A percentile compares a stretch with the other conserved stretches of the same genome.
Evolutionary conservation across 2,888 invertebrate species (phyloP).

Genomic region (Patella caerulea): DNA sequence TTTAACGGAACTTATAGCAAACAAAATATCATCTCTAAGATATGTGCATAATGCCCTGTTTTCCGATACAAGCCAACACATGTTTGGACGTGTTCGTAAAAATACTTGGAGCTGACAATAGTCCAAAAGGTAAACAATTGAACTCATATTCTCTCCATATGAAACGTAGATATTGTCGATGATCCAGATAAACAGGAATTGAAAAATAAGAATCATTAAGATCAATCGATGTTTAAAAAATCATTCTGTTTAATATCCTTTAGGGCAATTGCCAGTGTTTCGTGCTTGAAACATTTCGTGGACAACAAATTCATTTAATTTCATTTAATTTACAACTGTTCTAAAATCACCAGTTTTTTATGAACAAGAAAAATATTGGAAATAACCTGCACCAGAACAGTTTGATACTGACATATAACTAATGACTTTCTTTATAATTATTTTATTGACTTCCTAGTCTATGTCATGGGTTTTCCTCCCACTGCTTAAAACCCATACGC

Average conservation of each 20-base stretch:
- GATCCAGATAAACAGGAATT: not conserved
- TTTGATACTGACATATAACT: not conserved
- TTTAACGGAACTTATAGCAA: not conserved
- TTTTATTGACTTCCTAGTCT: not conserved
- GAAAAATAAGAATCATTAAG: not conserved
- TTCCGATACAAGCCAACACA: not conserved
- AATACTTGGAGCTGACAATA: not conserved
- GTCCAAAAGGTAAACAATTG: not conserved
- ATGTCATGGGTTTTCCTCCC: too few relatives aligned
- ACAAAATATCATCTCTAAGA: not conserved
- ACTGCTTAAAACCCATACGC: too few relatives aligned
- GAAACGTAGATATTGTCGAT: too few relatives aligned
- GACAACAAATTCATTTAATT: not conserved
- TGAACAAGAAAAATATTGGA: not conserved
- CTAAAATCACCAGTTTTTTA: not conserved
- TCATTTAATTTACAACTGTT: not conserved
- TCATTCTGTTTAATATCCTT: not conserved
- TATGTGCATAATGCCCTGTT: not conserved
- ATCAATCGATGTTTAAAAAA: not conserved
- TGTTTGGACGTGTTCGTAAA: not conserved
- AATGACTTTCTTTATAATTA: not conserved
- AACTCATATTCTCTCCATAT: too few relatives aligned
- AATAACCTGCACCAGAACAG: not conserved
- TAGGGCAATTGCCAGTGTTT: not conserved
- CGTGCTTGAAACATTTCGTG: not conserved